These are phyloP conservation scores for Hartigia nigra DNA, from an alignment of 2,888 invertebrate genomes.

Conservation along the genomic window DNA sequence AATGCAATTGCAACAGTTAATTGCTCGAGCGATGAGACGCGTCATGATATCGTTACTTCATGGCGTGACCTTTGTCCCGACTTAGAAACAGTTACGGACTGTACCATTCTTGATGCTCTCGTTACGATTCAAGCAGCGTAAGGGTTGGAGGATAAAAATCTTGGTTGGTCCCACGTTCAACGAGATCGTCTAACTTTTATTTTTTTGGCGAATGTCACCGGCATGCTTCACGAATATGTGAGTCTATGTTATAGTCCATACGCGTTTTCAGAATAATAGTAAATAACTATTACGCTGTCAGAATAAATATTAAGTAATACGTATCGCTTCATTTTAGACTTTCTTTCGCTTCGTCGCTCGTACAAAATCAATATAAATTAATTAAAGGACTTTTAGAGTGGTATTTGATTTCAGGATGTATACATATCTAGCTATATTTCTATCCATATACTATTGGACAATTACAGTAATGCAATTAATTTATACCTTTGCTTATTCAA, in stretches of 20 bases:
- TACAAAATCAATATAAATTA: background rate
- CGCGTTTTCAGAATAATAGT: background rate
- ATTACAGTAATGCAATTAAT: background rate
- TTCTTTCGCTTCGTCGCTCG: background rate
- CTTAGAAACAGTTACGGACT: background rate
- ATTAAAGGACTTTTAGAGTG: background rate
- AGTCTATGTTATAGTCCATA: background rate
- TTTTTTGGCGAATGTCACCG: background rate
- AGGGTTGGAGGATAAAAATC: background rate
- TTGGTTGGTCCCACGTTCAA: no score
- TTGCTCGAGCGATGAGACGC: slow-evolving; percentile 26
- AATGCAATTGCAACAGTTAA: slow-evolving; percentile 40
- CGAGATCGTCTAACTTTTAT: background rate
- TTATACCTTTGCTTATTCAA: background rate
- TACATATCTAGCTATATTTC: no score
- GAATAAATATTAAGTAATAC: no score
- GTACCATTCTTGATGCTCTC: background rate
- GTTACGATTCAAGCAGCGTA: background rate
- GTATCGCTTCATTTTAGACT: background rate
- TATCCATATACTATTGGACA: background rate
- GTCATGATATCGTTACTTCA: background rate
- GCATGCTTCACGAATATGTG: background rate
- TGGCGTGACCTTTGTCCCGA: background rate
- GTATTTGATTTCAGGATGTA: background rate
- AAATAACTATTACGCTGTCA: background rate